phyloP scores from a whole-genome alignment of 2,888 invertebrate genomes.

The Leucoma salicis region DNA sequence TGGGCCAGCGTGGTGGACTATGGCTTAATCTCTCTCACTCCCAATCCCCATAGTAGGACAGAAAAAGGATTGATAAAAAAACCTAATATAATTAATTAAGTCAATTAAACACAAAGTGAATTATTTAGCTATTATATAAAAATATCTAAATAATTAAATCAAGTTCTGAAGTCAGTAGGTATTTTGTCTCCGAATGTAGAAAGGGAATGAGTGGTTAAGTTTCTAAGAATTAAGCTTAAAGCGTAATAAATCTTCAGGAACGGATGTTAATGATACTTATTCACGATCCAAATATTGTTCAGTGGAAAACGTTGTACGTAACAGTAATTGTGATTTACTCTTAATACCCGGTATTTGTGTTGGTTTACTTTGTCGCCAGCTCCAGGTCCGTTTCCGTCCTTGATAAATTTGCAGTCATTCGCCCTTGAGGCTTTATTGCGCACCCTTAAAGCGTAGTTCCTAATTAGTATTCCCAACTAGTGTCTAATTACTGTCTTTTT shows the following conservation, averaged over 20 bases:
- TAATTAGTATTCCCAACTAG: background rate
- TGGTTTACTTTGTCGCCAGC: constrained; percentile 9
- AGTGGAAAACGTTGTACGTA: constrained; percentile 7
- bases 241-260: no score
- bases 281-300: background rate
- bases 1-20: no score
- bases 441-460: background rate
- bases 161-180: no score
- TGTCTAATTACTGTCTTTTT: background rate
- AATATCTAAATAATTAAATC: no score
- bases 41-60: no score
- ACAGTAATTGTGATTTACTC: constrained; percentile 20
- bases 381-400: constrained; percentile 16
- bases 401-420: constrained; percentile 19
- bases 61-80: no score
- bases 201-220: background rate
- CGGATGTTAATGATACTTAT: no score
- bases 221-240: background rate
- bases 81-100: no score
- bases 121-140: no score
- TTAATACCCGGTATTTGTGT: constrained; percentile 13
- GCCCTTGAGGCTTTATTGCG: background rate
- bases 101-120: no score
- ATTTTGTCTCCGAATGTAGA: no score
- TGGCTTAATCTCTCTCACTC: no score